phyloP scores from a whole-genome alignment of 2,888 invertebrate species.

The Dynastes hyllus region DNA sequence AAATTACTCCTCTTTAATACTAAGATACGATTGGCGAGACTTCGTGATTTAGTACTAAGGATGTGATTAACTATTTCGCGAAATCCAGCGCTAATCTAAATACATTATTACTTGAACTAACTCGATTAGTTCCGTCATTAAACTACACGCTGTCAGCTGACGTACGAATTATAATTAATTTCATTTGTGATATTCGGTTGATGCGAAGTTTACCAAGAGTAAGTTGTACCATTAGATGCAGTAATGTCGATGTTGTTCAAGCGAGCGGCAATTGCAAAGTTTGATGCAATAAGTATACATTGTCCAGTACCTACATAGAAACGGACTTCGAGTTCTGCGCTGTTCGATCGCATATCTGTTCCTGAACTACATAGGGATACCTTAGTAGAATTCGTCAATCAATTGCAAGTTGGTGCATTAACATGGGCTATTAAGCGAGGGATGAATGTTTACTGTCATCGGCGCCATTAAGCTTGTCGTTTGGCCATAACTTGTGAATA shows the following conservation, averaged over 20 bases:
- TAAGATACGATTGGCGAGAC: no score
- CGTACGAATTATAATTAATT: conserved; percentile 32
- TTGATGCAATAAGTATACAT: conserved; percentile 30
- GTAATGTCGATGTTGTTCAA: not conserved
- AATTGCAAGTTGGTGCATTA: conserved; percentile 30
- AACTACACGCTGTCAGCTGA: not conserved
- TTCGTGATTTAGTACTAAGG: no score
- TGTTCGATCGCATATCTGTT: not conserved
- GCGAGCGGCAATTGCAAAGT: not conserved
- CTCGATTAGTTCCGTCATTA: not conserved
- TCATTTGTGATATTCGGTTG: conserved; percentile 18
- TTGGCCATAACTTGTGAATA: conserved; percentile 5
- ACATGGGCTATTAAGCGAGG: conserved; percentile 20
- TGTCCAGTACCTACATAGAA: conserved; percentile 8
- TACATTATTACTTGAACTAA: not conserved
- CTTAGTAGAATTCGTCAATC: conserved; percentile 21
- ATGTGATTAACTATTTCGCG: not conserved
- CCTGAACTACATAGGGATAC: conserved; percentile 7
- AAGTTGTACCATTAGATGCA: conserved; percentile 24
- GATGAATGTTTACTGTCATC: conserved; percentile 29
- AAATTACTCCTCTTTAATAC: no score
- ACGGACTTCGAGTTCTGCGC: conserved; percentile 17
- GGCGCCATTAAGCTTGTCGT: conserved; percentile 32
- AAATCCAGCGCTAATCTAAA: conserved; percentile 8
- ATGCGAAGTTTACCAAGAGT: not conserved